Evolutionary conservation across 2,113 vertebrate genomes (phyloP), one percentile per base, ranked within the genome.

Genomic region (Lepidothrix coronata): DNA sequence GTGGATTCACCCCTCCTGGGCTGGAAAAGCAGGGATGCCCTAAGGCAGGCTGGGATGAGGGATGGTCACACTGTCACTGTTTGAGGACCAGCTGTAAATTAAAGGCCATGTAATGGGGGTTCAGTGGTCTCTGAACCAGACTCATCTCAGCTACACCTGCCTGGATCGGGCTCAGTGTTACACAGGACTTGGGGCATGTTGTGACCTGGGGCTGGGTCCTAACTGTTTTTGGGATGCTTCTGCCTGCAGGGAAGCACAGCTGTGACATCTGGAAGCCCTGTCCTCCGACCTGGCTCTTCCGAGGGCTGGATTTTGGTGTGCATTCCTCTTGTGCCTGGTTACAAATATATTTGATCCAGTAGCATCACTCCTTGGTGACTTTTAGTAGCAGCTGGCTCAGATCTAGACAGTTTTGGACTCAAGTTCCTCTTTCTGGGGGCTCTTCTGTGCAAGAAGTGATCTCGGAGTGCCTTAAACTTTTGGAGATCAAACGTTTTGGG

Each of bases 331-430:
- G n/a, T 25, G 51, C 63, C 43, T 12, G 44, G 11, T 2, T 76
- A 61, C 17, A 16, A 62, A 31, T 2, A 0, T 0, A 2, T 15
- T 9, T 4, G 8, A 0, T 8, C 2, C 0, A 10, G 31, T 12
- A 39, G 72, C 82, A 77, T 83, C 55, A 0, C 75, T 67, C 55
- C 61, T 35, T 2, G 49, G 66, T 6, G 43, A 1, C 3, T 82
- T 74, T n/a, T 13, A 35, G 21, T 5, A 76, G 63, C 35, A 8
- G 3, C 43, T 51, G 75, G 6, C 93, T 88, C 23, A 1, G 33
- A 21, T 28, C 37, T 4, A 3, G 23, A 0, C 15, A 6, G 27
- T 5, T 75, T 51, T 25, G 61, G 33, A 4, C 41, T 44, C 59
- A 0, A 15, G 11, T 31, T 70, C 11, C 18, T 79, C 75, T 55